Conservation (phyloP, 2,888 invertebrate genomes). For the Polymixis lichenea region DNA sequence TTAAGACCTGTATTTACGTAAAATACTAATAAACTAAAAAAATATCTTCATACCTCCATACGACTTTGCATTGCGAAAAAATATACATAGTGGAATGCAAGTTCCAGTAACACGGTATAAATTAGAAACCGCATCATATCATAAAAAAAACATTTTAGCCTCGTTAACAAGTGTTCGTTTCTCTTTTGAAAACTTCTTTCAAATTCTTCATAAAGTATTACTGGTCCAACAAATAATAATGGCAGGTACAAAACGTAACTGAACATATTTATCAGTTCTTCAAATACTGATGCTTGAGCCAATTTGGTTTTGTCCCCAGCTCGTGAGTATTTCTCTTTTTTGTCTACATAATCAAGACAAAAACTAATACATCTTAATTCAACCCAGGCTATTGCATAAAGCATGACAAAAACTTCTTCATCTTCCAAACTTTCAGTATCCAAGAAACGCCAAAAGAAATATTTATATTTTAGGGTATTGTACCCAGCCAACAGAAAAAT, state of each 20-base stretch:
- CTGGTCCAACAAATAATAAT: conserved; percentile 95
- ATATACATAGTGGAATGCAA: conserved; percentile 95
- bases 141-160: conserved; percentile 82
- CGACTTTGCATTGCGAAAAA: conserved; percentile 94
- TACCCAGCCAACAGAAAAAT: conserved; percentile 86
- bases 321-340: conserved; percentile 67
- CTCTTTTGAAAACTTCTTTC: conserved; percentile 80
- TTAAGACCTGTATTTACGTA: background rate
- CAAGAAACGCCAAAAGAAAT: conserved; percentile 86
- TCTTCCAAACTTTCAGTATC: conserved; percentile 84
- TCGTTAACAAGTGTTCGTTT: conserved; percentile 71
- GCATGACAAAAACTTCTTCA: conserved; percentile 89
- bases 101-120: conserved; percentile 93
- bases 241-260: conserved; percentile 96
- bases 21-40: conserved; percentile 18
- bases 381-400: conserved; percentile 92
- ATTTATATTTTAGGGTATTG: conserved; percentile 86
- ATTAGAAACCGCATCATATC: conserved; percentile 91
- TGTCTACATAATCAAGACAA: conserved; percentile 90
- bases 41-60: conserved; percentile 86
- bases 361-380: conserved; percentile 94
- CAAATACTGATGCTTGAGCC: conserved; percentile 44
- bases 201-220: conserved; percentile 94
- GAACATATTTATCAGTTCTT: conserved; percentile 88
- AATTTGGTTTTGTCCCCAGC: conserved; percentile 39